A percentile compares a stretch with the other conserved stretches of the same genome.
Evolutionary conservation across 2,888 invertebrate species (phyloP).

Genomic region (Cetonia aurata): DNA sequence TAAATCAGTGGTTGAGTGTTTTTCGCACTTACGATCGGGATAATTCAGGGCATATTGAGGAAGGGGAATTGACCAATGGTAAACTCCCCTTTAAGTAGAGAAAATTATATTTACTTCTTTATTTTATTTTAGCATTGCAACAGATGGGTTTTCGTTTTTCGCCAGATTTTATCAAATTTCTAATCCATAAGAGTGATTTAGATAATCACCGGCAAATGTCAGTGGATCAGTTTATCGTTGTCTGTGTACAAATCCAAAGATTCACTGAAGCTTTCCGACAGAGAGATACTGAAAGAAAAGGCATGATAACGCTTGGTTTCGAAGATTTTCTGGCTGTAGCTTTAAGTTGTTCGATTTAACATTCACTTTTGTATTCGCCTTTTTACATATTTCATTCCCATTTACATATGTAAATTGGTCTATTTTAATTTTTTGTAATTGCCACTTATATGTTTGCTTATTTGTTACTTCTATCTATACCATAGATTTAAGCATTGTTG

Average conservation of each 20-base stretch:
- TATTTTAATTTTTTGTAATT: neutral
- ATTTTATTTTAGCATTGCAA: conserved; percentile 75
- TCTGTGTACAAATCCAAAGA: conserved; percentile 64
- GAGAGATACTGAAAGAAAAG: conserved; percentile 59
- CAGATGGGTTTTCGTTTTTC: conserved; percentile 92
- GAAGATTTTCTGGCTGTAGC: conserved; percentile 77
- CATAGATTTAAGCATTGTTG: conserved; percentile 13
- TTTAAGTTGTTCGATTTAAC: conserved; percentile 74
- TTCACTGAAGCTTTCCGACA: conserved; percentile 63
- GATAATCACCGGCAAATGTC: conserved; percentile 70
- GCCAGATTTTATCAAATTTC: conserved; percentile 80
- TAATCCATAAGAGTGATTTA: conserved; percentile 79
- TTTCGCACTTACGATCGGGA: conserved; percentile 90
- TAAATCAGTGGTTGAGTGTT: conserved; percentile 89
- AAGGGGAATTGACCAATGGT: conserved; percentile 82
- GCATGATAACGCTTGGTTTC: conserved; percentile 61
- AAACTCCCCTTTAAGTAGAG: conserved; percentile 44
- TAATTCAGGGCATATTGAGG: conserved; percentile 87
- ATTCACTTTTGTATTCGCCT: conserved; percentile 10
- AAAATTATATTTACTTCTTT: conserved; percentile 45
- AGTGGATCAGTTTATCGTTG: conserved; percentile 62
- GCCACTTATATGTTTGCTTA: conserved; percentile 19
- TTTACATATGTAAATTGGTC: conserved; percentile 13
- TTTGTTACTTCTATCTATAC: neutral
- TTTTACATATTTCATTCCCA: conserved; percentile 16